Base-by-base conservation (phyloP, 2,888 invertebrate species). In the Yponomeuta cagnagella region DNA sequence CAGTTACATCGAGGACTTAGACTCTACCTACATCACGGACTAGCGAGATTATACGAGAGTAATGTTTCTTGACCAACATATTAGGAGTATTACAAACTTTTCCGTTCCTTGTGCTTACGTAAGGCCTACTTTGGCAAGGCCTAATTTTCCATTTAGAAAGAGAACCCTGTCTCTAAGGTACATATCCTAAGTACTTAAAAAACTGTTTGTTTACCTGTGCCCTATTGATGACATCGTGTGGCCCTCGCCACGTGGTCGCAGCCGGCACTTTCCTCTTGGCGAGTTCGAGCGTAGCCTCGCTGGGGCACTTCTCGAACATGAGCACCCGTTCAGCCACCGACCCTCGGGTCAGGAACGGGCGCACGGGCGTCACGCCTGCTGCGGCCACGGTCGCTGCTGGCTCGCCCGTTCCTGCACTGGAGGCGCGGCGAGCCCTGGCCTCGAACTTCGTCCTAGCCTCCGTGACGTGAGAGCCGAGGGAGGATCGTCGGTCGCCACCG, bases 271-370 rank as follows among this genome's bases (percentile, higher is more conserved):
- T 93, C 74, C 95, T 91, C 82, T 96, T 96, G 66, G 91, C 92
- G 66, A 91, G 80, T 78, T 95, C 95, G 76, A 96, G 84, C 69
- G 95, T 90, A 73, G 95, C 90, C 82, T 96, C 96, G 81, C 96
- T 96, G 63, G 97, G 97, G 80, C 97, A 97, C 85, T 96, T 95
- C 87, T 98, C 98, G 84, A 98, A 98, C 88, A 97, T 96, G 74
- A 97, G 93, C 74, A 97, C 97, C 69, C 97, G 93, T 82, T 98
- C 98, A 37, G 97, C 97, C 2, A 98, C 98, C 6, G 97, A 97
- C 37, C 97, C 98, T 73, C 97, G 94, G 65, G 97, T 97, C 71
- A 97, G 93, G 87, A 97, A 97, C 23, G 97, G 97, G 70, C 97
- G 93, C 72, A 97, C 96, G 8, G 97, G 96, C 70, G 87, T 81